These are phyloP conservation scores for Sympetrum striolatum DNA, from an alignment of 2,888 invertebrate genomes.

Conservation along the genomic window DNA sequence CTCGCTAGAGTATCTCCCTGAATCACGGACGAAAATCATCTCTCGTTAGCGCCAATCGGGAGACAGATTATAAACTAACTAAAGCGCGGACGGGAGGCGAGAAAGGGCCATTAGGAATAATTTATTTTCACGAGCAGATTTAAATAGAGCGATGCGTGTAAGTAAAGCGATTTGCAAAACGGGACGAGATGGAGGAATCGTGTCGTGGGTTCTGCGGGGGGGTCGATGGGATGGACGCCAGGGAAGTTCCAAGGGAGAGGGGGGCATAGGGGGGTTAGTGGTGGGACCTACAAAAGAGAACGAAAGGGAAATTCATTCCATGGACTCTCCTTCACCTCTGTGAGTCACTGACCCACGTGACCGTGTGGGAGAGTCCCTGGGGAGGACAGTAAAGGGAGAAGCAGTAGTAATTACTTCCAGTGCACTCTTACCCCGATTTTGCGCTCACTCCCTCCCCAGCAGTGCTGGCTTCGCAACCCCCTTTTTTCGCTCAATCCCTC, in stretches of 20 bases:
- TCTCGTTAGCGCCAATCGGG: too few relatives aligned
- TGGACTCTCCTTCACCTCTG: not conserved
- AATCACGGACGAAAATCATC: too few relatives aligned
- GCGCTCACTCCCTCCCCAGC: not conserved
- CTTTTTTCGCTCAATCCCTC: not conserved
- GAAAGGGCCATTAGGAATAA: not conserved
- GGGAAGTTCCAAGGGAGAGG: not conserved
- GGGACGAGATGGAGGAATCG: conserved; percentile 4
- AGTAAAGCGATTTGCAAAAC: not conserved
- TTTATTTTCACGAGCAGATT: not conserved
- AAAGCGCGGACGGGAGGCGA: not conserved
- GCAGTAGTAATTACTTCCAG: conserved; percentile 35
- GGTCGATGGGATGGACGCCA: not conserved
- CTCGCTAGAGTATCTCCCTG: too few relatives aligned
- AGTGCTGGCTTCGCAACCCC: conserved; percentile 9
- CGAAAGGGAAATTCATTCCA: conserved; percentile 16
- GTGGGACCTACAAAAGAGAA: conserved; percentile 35
- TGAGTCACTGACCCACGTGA: conserved; percentile 36
- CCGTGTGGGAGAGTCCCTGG: not conserved
- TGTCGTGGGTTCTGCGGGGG: not conserved
- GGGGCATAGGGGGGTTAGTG: not conserved
- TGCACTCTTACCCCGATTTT: conserved; percentile 8
- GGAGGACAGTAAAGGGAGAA: not conserved
- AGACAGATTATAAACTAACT: not conserved
- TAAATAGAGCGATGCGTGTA: not conserved